Conservation (phyloP, 37 sponge, comb jelly and placozoan genomes). For the Cliona cf. orientalis region DNA sequence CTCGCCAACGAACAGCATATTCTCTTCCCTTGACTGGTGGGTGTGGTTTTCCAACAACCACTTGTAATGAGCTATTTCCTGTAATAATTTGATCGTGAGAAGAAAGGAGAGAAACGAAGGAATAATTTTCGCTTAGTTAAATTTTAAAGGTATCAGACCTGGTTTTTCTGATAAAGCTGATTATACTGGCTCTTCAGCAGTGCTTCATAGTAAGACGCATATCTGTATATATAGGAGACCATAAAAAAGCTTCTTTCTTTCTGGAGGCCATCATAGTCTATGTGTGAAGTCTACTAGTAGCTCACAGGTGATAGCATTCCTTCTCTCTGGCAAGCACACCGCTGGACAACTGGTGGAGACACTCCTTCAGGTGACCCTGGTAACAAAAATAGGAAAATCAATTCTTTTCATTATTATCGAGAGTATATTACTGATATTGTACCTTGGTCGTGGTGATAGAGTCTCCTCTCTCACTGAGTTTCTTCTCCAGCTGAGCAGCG, state of each 20-base stretch:
- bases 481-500: neutral
- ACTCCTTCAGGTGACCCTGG: constrained; percentile 25
- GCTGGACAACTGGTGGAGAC: constrained; percentile 35
- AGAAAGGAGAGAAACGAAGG: neutral
- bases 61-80: constrained; percentile 69
- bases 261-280: neutral
- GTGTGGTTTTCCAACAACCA: neutral
- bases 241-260: neutral
- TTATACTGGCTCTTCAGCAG: constrained; percentile 58
- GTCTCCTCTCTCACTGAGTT: constrained; percentile 17
- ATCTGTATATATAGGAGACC: constrained; percentile 22
- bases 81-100: neutral
- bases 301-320: constrained; percentile 73
- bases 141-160: constrained; percentile 3
- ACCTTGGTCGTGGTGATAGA: constrained; percentile 25
- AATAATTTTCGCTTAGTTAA: neutral
- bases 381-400: neutral
- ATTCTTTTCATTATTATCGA: too few relatives aligned
- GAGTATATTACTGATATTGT: neutral
- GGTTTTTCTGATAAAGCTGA: constrained; percentile 60
- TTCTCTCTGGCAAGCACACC: constrained; percentile 71
- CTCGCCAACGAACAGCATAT: constrained; percentile 30
- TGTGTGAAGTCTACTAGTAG: neutral
- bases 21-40: constrained; percentile 28
- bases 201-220: constrained; percentile 72